phyloP scores from a whole-genome alignment of 2,113 vertebrate species.

The Apistogramma diplotaenia region DNA sequence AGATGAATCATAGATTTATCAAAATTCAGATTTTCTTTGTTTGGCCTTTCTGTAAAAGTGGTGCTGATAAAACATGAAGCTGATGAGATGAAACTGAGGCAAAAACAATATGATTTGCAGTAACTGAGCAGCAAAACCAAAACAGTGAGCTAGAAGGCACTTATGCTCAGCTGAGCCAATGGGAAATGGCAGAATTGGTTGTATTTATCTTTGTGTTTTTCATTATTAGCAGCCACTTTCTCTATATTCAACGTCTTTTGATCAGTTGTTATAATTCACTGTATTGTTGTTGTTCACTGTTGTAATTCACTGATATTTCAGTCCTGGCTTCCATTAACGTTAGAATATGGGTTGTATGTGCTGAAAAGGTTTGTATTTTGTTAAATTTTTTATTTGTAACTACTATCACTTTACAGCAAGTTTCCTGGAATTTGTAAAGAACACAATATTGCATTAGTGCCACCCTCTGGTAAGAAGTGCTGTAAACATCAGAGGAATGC shows the following conservation, averaged over 20 bases:
- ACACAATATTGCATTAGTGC: background rate
- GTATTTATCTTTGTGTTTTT: too few relatives aligned
- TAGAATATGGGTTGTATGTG: too few relatives aligned
- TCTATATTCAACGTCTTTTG: background rate
- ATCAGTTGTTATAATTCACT: background rate
- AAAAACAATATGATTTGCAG: background rate
- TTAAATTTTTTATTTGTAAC: background rate
- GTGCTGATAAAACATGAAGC: background rate
- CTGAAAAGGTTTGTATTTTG: too few relatives aligned
- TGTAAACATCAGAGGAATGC: background rate
- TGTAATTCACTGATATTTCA: background rate
- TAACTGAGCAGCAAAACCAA: background rate
- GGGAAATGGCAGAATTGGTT: too few relatives aligned
- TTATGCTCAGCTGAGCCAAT: too few relatives aligned
- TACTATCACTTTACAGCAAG: background rate
- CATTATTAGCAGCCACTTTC: background rate
- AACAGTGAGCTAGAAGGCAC: background rate
- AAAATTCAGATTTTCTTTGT: background rate
- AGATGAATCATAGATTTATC: background rate
- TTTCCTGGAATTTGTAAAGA: background rate
- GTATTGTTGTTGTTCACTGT: too few relatives aligned
- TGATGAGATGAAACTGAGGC: background rate
- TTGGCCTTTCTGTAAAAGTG: background rate
- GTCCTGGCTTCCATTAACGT: background rate
- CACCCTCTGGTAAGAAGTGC: background rate